Percentiles rank a stretch among this genome's conserved stretches.
These are phyloP conservation scores for Siniperca knerii DNA, from an alignment of 2,113 vertebrate genomes.

Conservation along the genomic window DNA sequence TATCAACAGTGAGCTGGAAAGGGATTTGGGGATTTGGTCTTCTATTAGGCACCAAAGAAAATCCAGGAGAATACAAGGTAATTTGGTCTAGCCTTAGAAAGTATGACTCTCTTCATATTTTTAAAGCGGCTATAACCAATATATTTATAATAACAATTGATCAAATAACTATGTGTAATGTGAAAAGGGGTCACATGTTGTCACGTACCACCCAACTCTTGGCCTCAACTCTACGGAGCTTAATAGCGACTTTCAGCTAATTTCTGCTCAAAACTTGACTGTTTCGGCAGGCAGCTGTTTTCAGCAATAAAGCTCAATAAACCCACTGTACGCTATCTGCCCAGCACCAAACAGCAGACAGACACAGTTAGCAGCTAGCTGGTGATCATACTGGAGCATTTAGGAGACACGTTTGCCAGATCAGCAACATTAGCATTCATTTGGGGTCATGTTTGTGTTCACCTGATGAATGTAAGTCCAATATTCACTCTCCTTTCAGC, in stretches of 20 bases:
- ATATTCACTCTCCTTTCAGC: too few species aligned
- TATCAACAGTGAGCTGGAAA: not conserved
- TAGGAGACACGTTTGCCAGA: too few species aligned
- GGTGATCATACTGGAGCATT: not conserved
- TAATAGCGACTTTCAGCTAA: not conserved
- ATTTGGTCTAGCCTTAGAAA: not conserved
- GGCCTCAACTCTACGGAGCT: too few species aligned
- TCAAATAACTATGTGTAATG: not conserved
- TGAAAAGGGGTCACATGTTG: not conserved
- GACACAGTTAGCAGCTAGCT: not conserved
- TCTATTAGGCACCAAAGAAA: not conserved
- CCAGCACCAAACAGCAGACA: not conserved
- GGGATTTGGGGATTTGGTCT: constrained; percentile 12
- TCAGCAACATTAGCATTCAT: not conserved
- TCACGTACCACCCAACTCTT: not conserved
- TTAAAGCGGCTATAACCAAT: not conserved
- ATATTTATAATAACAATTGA: not conserved
- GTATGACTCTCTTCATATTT: not conserved
- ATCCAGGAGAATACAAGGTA: not conserved
- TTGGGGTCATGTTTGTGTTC: not conserved
- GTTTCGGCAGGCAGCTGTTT: not conserved
- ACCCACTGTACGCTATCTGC: not conserved
- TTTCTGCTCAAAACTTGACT: too few species aligned
- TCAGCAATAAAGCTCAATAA: not conserved
- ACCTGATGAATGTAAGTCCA: not conserved